phyloP scores from a whole-genome alignment of 2,888 invertebrate genomes.

The Orthosia cruda region DNA sequence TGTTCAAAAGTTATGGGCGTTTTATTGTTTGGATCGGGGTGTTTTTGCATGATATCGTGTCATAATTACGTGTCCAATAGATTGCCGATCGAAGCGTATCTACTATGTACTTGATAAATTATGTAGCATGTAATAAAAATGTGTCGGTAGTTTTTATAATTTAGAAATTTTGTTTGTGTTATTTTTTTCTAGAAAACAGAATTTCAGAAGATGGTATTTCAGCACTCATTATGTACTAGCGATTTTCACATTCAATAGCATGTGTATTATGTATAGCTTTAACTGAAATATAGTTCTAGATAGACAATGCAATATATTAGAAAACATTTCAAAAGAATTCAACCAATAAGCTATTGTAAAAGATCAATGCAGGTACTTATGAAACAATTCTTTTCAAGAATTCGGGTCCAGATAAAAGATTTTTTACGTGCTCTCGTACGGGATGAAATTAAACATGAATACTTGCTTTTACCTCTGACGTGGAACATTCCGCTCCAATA shows the following conservation, averaged over 20 bases:
- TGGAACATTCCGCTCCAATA: conserved; percentile 90
- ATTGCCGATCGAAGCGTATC: too few relatives aligned
- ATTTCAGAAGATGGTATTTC: neutral
- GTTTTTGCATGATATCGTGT: too few relatives aligned
- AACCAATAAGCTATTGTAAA: conserved; percentile 28
- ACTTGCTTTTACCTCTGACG: conserved; percentile 90
- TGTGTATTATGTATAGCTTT: neutral
- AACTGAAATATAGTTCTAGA: neutral
- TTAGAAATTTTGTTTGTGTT: too few relatives aligned
- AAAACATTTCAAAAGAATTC: conserved; percentile 15
- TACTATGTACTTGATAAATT: too few relatives aligned
- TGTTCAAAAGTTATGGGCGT: too few relatives aligned
- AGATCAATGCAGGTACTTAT: conserved; percentile 48
- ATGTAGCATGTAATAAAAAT: too few relatives aligned
- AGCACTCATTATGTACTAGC: neutral
- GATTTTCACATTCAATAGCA: neutral
- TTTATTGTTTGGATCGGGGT: too few relatives aligned
- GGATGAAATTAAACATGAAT: conserved; percentile 91
- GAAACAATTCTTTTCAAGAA: conserved; percentile 79
- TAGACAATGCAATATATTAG: neutral
- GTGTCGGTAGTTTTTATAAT: too few relatives aligned
- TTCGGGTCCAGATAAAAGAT: conserved; percentile 86
- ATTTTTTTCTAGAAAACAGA: neutral
- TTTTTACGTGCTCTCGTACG: conserved; percentile 84
- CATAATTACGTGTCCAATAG: too few relatives aligned